Base-by-base conservation (phyloP, 1,140 invertebrate species). In the Diorhabda elongata region DNA sequence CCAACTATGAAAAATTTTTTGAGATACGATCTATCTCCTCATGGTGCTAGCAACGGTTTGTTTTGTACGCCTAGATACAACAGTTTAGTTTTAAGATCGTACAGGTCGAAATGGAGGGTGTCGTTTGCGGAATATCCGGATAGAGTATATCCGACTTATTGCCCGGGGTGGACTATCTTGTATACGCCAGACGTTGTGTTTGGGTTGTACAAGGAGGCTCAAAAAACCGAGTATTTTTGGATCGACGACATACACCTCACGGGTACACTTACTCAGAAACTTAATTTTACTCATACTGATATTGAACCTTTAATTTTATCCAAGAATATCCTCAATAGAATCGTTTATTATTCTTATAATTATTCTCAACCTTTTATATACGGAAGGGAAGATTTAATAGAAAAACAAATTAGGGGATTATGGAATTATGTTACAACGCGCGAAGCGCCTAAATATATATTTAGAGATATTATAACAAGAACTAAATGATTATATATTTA, bases 231-330 rank as follows among this genome's bases (percentile, higher is more conserved):
- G 4, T 93, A 89, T 79, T 94, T 95, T 83, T 95, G 93, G 93
- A 92, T 94, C 61, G 92, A 95, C 78, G 92, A 94, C 82, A 91
- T 93, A 7, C 88, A 90, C 73, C 83, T 94, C 26, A 94, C 92
- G 2, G 93, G 92, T 44, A 88, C 87, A 5, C 77, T 93, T 66
- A 87, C 88, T 2, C 79, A 85, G 71, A 84, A 85, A 77, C 81
- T 87, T 6, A 87, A 87, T 77, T 77, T 89, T 43, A 83, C 84
- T 9, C 84, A 87, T 67, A 86, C 86, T 8, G 69, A 78, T 58
- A 69, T 78, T 81, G 58, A 65, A 9, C 64, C 66, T 44, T 69
- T 81, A 67, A 58, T 84, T 78, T 77, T 79, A 66, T 58, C 71
- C 5, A 42, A 58, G 8, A 44, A 64, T 4, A 68, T 68, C 8